phyloP scores from a whole-genome alignment of 1,140 invertebrate species.

The Euwallacea similis region DNA sequence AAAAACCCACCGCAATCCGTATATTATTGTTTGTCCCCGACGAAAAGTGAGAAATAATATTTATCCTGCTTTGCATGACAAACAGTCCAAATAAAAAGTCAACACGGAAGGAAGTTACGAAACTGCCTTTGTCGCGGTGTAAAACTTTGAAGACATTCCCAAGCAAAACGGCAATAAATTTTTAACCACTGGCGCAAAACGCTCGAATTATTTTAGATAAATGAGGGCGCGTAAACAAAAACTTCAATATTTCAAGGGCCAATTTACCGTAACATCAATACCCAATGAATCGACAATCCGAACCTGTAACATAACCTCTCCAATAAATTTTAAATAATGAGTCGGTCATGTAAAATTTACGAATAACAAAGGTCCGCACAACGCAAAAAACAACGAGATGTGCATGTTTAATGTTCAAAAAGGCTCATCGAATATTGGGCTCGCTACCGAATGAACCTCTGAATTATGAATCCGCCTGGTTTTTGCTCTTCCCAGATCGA shows the following conservation, averaged over 20 bases:
- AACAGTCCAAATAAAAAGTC: slow-evolving; percentile 25
- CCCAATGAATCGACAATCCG: background rate
- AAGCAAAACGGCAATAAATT: slow-evolving; percentile 5
- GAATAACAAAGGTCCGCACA: background rate
- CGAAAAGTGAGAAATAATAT: slow-evolving; percentile 30
- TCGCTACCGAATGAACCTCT: background rate
- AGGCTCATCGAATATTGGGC: slow-evolving; percentile 5
- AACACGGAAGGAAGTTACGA: slow-evolving; percentile 9
- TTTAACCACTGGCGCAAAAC: too few relatives aligned
- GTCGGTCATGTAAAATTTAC: background rate
- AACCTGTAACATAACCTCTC: background rate
- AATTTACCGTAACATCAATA: slow-evolving; percentile 4
- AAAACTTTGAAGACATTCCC: slow-evolving; percentile 15
- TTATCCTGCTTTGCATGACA: slow-evolving; percentile 22
- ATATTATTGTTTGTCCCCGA: slow-evolving; percentile 13
- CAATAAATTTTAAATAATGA: slow-evolving; percentile 2
- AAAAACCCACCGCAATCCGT: slow-evolving; percentile 1
- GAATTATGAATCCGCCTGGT: slow-evolving; percentile 8
- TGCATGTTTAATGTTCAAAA: slow-evolving; percentile 9
- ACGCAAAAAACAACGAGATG: slow-evolving; percentile 4
- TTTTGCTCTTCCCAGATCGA: background rate
- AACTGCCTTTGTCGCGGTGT: slow-evolving; percentile 10
- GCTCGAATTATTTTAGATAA: too few relatives aligned
- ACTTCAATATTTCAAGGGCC: background rate
- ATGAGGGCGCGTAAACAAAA: too few relatives aligned